A percentile compares a stretch with the other conserved stretches of the same genome.
These are phyloP conservation scores for Tetragonisca angustula DNA, from an alignment of 2,888 invertebrate genomes.

Conservation along the genomic window DNA sequence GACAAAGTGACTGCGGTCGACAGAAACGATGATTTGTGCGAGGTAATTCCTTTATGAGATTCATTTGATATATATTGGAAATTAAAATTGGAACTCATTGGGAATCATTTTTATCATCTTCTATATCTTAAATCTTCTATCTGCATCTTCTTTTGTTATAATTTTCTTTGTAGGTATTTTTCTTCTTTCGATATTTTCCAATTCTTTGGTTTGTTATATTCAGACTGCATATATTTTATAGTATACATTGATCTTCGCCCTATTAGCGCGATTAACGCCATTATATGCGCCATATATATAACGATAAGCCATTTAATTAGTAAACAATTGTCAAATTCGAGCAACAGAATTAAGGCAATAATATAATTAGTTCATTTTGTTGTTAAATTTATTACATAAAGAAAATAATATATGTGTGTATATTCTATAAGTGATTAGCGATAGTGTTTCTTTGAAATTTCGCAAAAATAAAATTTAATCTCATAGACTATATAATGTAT, in stretches of 20 bases:
- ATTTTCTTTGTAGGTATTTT: neutral
- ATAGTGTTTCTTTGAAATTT: conserved; percentile 20
- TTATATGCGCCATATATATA: neutral
- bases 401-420: neutral
- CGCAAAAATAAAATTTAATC: neutral
- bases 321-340: neutral
- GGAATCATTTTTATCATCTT: neutral
- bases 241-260: conserved; percentile 31
- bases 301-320: neutral
- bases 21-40: conserved; percentile 55
- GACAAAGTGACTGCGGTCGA: conserved; percentile 52
- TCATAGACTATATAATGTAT: neutral
- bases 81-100: neutral
- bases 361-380: neutral
- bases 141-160: neutral
- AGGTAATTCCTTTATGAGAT: conserved; percentile 57
- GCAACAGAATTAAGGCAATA: neutral
- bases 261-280: conserved; percentile 8
- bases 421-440: neutral
- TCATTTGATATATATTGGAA: neutral
- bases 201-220: neutral
- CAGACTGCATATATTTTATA: conserved; percentile 16
- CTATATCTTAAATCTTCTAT: neutral
- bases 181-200: neutral
- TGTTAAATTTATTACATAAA: neutral